Evolutionary conservation across 2,888 invertebrate species (phyloP).

Genomic region (Leptinotarsa tumamoca): DNA sequence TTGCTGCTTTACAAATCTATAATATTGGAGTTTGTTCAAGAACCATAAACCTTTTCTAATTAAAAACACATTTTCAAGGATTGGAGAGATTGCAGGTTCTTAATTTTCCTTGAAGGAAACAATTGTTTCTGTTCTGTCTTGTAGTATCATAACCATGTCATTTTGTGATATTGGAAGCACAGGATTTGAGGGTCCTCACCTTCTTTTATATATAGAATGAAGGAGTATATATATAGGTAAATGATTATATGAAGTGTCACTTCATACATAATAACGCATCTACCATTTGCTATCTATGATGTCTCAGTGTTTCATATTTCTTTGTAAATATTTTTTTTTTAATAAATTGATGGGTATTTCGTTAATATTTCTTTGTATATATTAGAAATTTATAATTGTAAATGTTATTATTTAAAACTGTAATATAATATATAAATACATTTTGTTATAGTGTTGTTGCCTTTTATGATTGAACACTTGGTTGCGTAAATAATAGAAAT

Average conservation of each 20-base stretch:
- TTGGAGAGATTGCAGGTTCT: background rate
- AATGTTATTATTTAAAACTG: slow-evolving; percentile 46
- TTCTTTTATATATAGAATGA: slow-evolving; percentile 26
- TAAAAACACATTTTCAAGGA: too few relatives aligned
- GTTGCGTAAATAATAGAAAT: slow-evolving; percentile 42
- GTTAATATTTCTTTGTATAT: slow-evolving; percentile 47
- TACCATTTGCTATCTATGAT: slow-evolving; percentile 42
- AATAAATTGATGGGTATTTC: slow-evolving; percentile 36
- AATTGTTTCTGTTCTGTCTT: too few relatives aligned
- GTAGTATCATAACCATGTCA: slow-evolving; percentile 14
- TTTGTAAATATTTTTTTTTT: slow-evolving; percentile 37
- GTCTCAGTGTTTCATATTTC: slow-evolving; percentile 31
- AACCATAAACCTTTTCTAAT: too few relatives aligned
- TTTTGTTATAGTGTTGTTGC: slow-evolving; percentile 47
- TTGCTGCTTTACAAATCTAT: too few relatives aligned
- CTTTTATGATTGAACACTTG: slow-evolving; percentile 38
- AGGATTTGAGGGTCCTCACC: slow-evolving; percentile 44
- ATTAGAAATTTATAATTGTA: slow-evolving; percentile 37
- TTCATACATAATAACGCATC: slow-evolving; percentile 46
- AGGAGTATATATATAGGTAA: slow-evolving; percentile 25
- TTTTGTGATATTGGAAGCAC: slow-evolving; percentile 39
- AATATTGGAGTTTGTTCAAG: too few relatives aligned
- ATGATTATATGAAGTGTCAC: slow-evolving; percentile 37
- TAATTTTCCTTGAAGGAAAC: too few relatives aligned
- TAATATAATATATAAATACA: slow-evolving; percentile 52